Base-by-base conservation (phyloP, 2,113 vertebrate genomes). In the Pogonocichla stellata region DNA sequence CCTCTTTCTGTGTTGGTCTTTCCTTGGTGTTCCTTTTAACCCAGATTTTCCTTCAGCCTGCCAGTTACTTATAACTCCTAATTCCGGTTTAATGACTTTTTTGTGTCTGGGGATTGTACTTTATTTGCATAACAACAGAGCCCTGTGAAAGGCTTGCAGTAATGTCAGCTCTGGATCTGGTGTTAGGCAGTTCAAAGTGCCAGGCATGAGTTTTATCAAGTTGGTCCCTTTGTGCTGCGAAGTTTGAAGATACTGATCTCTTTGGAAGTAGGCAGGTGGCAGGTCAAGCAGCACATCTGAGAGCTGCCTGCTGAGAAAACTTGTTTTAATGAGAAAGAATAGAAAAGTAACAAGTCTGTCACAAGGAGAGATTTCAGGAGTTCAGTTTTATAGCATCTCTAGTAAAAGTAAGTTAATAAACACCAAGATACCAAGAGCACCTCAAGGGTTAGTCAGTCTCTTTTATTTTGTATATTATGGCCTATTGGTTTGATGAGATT, bases 31-130 rank as follows among this genome's bases (percentile, higher is more conserved):
- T 91, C 31, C 53, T 86, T 80, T 88, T 80, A 90, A 81, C 80
- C 26, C 42, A 43, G n/a, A 45, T 75, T 75, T 69, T 51, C 48
- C 54, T 77, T 80, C 65, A 40, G 65, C 9, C 87, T 84, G 51
- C 56, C 34, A 61, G n/a, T 81, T 92, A 45, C 15, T 79, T 78
- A 26, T 42, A 77, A 72, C 47, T 94, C 56, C 88, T 96, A 75
- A 90, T 97, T 85, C 87, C 61, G 54, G n/a, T 81, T 86, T 94
- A 95, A 91, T 91, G 57, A 87, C 84, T 53, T 66, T 80, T 95
- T 83, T 87, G 58, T 81, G 36, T 53, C 50, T 65, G 53, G 22
- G 70, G 50, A 65, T 87, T 95, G 69, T 75, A 56, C 6, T 2
- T 78, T 51, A 92, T 85, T 95, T 94, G 85, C 84, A 95, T 95